Evolutionary conservation across 2,888 invertebrate genomes (phyloP).

Genomic region (Noctua pronuba): DNA sequence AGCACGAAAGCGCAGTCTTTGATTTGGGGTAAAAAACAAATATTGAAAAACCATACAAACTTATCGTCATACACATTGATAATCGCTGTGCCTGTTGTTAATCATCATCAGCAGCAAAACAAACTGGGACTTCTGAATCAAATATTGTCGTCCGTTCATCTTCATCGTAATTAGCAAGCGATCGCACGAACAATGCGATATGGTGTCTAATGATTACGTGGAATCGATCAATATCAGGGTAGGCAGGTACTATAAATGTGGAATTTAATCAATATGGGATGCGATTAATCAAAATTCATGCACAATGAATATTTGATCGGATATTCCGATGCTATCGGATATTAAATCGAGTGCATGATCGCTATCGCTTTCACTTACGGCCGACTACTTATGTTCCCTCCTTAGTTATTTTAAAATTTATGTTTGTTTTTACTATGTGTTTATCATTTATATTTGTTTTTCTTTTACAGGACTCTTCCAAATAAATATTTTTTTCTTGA

Average conservation of each 20-base stretch:
- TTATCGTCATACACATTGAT: background rate
- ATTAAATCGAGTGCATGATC: background rate
- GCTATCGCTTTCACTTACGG: background rate
- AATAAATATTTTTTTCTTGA: background rate
- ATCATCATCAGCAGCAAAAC: background rate
- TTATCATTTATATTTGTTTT: background rate
- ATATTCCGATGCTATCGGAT: background rate
- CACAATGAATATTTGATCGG: conserved; percentile 31
- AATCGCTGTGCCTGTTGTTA: background rate
- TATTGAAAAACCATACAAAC: background rate
- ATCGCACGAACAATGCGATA: conserved; percentile 23
- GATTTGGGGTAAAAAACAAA: background rate
- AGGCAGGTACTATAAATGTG: conserved; percentile 10
- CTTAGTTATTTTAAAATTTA: background rate
- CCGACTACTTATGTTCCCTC: background rate
- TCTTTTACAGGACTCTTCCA: background rate
- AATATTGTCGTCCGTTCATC: background rate
- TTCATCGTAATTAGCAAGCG: conserved; percentile 30
- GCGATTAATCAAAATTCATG: conserved; percentile 34
- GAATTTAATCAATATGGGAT: conserved; percentile 30
- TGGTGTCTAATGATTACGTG: conserved; percentile 15
- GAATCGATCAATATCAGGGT: conserved; percentile 12
- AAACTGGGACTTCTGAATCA: conserved; percentile 8
- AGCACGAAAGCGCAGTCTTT: background rate
- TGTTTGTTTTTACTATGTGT: background rate